Conservation (phyloP, 2,113 vertebrate species). For the Sturnira hondurensis region DNA sequence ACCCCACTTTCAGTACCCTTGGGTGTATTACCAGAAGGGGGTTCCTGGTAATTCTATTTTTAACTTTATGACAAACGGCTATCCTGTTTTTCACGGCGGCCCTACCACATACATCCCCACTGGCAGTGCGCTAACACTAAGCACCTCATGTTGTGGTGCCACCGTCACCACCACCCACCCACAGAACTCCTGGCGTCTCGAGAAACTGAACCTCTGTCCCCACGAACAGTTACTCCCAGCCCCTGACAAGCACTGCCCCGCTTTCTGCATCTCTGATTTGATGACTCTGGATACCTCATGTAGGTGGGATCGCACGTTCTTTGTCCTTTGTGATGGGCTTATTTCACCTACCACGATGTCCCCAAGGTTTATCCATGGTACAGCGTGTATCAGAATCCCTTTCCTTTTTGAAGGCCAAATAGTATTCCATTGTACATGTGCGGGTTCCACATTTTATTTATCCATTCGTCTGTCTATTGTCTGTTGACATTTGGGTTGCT, state of each 20-base stretch:
- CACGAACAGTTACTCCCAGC: background rate
- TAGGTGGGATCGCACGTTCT: background rate
- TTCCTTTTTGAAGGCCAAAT: background rate
- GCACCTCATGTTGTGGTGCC: background rate
- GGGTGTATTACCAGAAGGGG: background rate
- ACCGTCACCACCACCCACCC: background rate
- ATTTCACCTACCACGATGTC: background rate
- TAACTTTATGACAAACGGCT: background rate
- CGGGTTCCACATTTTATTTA: too few relatives aligned
- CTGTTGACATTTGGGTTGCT: background rate
- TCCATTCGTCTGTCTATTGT: too few relatives aligned
- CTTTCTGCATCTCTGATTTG: background rate
- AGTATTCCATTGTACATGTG: background rate
- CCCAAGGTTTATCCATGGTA: background rate
- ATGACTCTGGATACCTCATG: background rate
- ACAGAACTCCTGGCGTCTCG: background rate
- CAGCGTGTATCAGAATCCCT: too few relatives aligned
- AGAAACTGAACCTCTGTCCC: background rate
- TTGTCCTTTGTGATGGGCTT: background rate
- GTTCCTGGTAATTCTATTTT: background rate
- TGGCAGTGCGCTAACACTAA: background rate
- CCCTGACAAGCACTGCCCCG: background rate
- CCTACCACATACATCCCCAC: too few relatives aligned
- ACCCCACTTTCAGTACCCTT: background rate
- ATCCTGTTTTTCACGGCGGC: background rate